These are phyloP conservation scores for Enhydra lutris DNA, from an alignment of 2,113 vertebrate genomes.

Conservation along the genomic window DNA sequence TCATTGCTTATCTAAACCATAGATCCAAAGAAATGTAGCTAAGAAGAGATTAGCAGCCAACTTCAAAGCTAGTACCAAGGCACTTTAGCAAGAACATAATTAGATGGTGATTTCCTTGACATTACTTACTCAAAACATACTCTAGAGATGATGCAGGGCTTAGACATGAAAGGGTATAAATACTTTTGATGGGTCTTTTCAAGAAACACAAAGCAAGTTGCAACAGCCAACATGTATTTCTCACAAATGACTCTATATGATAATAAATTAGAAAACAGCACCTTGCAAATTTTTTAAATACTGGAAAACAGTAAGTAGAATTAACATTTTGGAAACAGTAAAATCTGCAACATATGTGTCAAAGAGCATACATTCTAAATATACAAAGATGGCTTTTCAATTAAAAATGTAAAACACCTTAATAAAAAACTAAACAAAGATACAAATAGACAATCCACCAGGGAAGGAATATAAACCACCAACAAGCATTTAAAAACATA, in stretches of 20 bases:
- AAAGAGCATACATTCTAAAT: background rate
- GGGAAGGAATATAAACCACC: constrained; percentile 9
- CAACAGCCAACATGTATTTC: constrained; percentile 7
- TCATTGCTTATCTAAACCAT: constrained; percentile 50
- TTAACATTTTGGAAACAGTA: background rate
- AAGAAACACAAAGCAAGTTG: constrained; percentile 54
- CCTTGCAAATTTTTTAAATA: background rate
- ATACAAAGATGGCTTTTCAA: background rate
- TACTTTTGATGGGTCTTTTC: constrained; percentile 38
- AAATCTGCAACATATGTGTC: background rate
- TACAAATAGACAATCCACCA: background rate
- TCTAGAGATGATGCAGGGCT: constrained; percentile 5
- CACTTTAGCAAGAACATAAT: constrained; percentile 41
- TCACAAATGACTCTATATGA: background rate
- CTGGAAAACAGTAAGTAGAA: background rate
- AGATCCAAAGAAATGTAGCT: constrained; percentile 34
- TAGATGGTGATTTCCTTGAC: constrained; percentile 37
- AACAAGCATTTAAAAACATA: constrained; percentile 19
- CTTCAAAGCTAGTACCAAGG: constrained; percentile 51
- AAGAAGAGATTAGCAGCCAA: constrained; percentile 46
- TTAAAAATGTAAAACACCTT: background rate
- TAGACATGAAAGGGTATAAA: constrained; percentile 47
- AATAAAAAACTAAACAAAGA: constrained; percentile 11
- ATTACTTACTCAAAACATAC: constrained; percentile 46
- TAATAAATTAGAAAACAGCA: background rate